phyloP scores from a whole-genome alignment of 2,113 vertebrate species.

The Chaenocephalus aceratus region DNA sequence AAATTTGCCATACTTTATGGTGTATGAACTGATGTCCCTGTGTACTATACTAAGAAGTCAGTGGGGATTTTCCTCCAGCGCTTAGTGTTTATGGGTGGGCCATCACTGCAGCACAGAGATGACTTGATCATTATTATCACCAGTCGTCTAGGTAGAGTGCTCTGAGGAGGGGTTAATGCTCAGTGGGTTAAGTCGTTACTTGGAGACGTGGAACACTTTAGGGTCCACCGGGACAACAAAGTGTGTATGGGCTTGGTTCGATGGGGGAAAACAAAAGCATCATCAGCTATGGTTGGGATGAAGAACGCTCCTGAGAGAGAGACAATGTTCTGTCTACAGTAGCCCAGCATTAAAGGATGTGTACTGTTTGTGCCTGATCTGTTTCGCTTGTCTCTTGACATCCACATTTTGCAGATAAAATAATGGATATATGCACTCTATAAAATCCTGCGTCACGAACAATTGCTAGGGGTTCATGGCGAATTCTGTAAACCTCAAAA shows the following conservation, averaged over 20 bases:
- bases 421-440: not conserved
- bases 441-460: not conserved
- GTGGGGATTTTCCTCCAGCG: conserved; percentile 28
- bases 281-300: conserved; percentile 34
- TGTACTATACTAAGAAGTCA: conserved; percentile 17
- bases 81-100: conserved; percentile 40
- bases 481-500: conserved; percentile 6
- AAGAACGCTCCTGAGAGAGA: conserved; percentile 40
- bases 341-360: conserved; percentile 16
- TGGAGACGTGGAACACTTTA: conserved; percentile 84
- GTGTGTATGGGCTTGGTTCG: conserved; percentile 33
- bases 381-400: conserved; percentile 12
- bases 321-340: conserved; percentile 5
- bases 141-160: conserved; percentile 57
- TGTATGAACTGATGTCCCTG: not conserved
- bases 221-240: conserved; percentile 64
- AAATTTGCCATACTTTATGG: conserved; percentile 3
- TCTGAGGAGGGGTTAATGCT: conserved; percentile 68
- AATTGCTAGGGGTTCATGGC: not conserved
- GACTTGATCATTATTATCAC: conserved; percentile 63
- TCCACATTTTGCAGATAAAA: not conserved
- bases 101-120: conserved; percentile 16
- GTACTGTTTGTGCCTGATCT: conserved; percentile 45
- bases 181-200: conserved; percentile 79
- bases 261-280: conserved; percentile 52